Conservation (phyloP, 2,888 invertebrate genomes). For the Habroteleia sp. region DNA sequence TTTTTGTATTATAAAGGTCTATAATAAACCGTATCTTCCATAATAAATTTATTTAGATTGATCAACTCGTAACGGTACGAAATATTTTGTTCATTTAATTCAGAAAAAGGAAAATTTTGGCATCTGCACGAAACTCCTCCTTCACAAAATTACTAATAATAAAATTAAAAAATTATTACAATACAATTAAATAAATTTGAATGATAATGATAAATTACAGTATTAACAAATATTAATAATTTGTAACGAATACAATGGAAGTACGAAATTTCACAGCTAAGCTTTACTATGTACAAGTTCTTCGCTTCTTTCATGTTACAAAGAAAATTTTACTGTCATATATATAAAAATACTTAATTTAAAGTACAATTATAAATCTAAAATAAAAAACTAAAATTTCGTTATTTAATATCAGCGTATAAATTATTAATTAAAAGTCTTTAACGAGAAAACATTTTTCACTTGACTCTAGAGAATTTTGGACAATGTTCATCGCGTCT, state of each 20-base stretch:
- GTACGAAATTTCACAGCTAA: constrained; percentile 40
- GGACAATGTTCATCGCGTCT: constrained; percentile 63
- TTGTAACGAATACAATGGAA: constrained; percentile 29
- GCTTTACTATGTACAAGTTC: constrained; percentile 43
- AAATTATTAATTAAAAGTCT: constrained; percentile 5
- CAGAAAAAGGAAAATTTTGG: too few relatives aligned
- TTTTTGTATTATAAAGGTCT: constrained; percentile 37
- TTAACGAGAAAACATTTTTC: background rate
- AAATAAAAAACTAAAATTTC: constrained; percentile 15
- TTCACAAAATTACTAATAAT: too few relatives aligned
- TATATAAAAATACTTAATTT: constrained; percentile 6
- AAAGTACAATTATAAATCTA: constrained; percentile 10
- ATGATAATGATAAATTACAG: constrained; percentile 47
- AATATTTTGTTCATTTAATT: too few relatives aligned
- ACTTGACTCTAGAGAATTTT: too few relatives aligned
- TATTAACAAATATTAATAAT: constrained; percentile 48
- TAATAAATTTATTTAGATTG: too few relatives aligned
- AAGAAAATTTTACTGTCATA: constrained; percentile 10
- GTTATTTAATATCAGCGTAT: constrained; percentile 19
- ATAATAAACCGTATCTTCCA: constrained; percentile 39
- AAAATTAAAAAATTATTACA: too few relatives aligned
- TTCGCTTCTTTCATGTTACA: constrained; percentile 9
- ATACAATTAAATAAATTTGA: constrained; percentile 32
- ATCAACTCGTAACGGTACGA: too few relatives aligned
- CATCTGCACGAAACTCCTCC: too few relatives aligned